Evolutionary conservation across 2,113 vertebrate species (phyloP), one percentile per base, ranked within the genome.

Genomic region (Hippopotamus amphibius): DNA sequence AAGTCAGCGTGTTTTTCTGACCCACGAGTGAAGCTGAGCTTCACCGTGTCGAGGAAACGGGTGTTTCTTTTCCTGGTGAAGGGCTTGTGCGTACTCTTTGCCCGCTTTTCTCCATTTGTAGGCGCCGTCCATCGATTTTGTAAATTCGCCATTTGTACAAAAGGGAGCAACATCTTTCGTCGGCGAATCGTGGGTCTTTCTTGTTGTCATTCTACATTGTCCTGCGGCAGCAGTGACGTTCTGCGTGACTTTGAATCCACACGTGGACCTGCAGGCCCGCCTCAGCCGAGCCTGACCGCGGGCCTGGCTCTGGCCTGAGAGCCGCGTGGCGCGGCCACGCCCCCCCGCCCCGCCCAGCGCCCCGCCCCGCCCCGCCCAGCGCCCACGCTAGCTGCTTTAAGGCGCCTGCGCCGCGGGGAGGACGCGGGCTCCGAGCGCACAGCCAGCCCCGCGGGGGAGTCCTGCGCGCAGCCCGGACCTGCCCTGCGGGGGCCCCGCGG

Each of bases 221-320:
- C 6, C 4, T 12, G 2, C 0, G 4, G 11, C 53, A 53, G 46
- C 17, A 22, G 7, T 61, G 46, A 13, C 59, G 0, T 24, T 33
- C 17, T 48, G n/a, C 24, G 0, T 50, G 88, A 55, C 17, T 59
- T 30, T 33, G 30, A 26, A 8, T 22, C 66, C 50, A 3, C 7
- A 1, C 9, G 0, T 7, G 8, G 28, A 33, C 21, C 11, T 2
- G 6, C 5, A 21, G 7, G 8, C 19, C 53, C 24, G 2, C 22
- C 59, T 37, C 50, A 7, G 11, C 63, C 6, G 33, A 22, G n/a
- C 26, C 6, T 12, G 53, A 24, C 84, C 17, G 7, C 2, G 21
- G 43, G 43, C 65, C 85, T 14, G 37, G 37, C 37, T 11, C 26
- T 14, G 76, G 33, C 37, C 65, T 2, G 26, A 79, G 59, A 13